Base-by-base conservation (phyloP, 2,797 vertebrate genomes). In the Monodelphis domestica region DNA sequence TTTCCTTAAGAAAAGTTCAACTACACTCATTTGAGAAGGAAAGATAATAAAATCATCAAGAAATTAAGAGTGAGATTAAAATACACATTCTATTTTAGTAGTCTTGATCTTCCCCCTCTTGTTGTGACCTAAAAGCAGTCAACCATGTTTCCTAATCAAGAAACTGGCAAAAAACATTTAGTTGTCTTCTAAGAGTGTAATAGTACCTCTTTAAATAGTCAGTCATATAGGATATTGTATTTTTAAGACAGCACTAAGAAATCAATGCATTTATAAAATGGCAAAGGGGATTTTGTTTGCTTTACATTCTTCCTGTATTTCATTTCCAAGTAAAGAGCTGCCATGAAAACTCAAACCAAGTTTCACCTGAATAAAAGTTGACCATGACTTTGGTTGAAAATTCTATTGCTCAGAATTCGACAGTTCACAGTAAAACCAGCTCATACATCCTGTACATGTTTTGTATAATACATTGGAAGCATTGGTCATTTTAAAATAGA, bases 401-500 rank as follows among this genome's bases (percentile, higher is more conserved):
- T 97, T 97, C 97, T 98, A 98, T 98, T 98, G 98, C 98, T 98
- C 98, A 98, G 98, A 96, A 95, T 95, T 97, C 95, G 97, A 88
- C 97, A 95, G 95, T 98, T 97, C 95, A 94, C 92, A 95, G 91
- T 84, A 84, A 97, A 98, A 98, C 98, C 98, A 97, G 98, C 98
- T 98, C 98, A 98, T 97, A 98, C 97, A 98, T 98, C 96, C 97
- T 98, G 97, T 97, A 98, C 98, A 96, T 94, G 89, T 56, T 91
- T 70, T 97, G 98, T 97, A 98, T 98, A 98, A 98, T 98, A 98
- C 98, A 98, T 98, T 96, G 98, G 98, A 99, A 98, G 98, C 98
- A 95, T 98, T 95, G 98, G 98, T 98, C 98, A 97, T 98, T 98
- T 98, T 98, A 98, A 98, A 98, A 98, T 98, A 98, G 98, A 98